A percentile compares a stretch with the other conserved stretches of the same genome.
phyloP scores from a whole-genome alignment of 2,888 invertebrate species.

The Matsumyia berberina region DNA sequence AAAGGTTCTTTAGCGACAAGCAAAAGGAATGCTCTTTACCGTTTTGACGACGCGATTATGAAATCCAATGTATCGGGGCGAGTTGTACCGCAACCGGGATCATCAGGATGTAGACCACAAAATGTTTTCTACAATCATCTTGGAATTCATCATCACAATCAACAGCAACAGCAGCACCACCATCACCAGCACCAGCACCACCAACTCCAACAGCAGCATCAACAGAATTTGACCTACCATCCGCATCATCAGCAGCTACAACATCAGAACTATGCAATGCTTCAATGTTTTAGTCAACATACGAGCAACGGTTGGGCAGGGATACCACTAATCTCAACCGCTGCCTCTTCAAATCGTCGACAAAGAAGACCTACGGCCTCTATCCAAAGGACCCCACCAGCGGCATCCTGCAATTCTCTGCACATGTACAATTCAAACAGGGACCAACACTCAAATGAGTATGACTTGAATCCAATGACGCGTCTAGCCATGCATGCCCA shows the following conservation, averaged over 20 bases:
- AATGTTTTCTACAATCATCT: conserved; percentile 64
- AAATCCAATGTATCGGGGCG: conserved; percentile 74
- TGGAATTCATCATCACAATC: conserved; percentile 67
- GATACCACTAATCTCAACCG: conserved; percentile 92
- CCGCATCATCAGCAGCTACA: conserved; percentile 64
- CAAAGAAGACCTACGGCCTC: conserved; percentile 45
- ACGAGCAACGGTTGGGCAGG: conserved; percentile 89
- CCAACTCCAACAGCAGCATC: conserved; percentile 47
- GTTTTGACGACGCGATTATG: conserved; percentile 64
- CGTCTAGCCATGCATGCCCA: conserved; percentile 93
- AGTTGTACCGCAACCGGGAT: conserved; percentile 68
- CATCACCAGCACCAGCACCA: conserved; percentile 50
- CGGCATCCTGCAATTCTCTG: conserved; percentile 57
- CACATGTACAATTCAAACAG: conserved; percentile 57
- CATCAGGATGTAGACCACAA: conserved; percentile 70
- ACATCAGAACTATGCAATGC: conserved; percentile 79
- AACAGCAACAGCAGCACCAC: conserved; percentile 59
- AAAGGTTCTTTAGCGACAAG: conserved; percentile 35
- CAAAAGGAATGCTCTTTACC: conserved; percentile 66
- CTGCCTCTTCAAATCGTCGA: conserved; percentile 85
- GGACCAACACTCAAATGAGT: conserved; percentile 73
- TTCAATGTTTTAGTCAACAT: conserved; percentile 80
- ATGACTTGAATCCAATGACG: conserved; percentile 85
- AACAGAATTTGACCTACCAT: conserved; percentile 66
- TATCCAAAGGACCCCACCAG: conserved; percentile 36